Conservation (phyloP, 2,113 vertebrate genomes). For the Nycticebus coucang region DNA sequence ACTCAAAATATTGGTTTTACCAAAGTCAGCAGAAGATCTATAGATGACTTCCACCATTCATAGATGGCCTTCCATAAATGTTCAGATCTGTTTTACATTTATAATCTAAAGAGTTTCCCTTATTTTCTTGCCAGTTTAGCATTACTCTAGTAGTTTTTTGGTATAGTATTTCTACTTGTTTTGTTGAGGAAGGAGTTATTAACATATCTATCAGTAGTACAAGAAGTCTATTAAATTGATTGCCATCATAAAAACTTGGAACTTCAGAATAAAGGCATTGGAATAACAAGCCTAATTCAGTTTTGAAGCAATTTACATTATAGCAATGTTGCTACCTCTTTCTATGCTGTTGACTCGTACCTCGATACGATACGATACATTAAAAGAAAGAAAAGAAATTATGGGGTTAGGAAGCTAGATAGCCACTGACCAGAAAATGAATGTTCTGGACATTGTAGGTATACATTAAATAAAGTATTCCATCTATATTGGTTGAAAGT, state of each 20-base stretch:
- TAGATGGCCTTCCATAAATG: background rate
- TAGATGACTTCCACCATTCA: background rate
- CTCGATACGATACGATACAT: background rate
- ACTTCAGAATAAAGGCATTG: background rate
- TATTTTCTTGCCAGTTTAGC: background rate
- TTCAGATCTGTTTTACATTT: background rate
- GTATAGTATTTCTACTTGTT: background rate
- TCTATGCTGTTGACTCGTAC: background rate
- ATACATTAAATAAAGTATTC: background rate
- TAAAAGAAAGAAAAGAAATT: constrained; percentile 24
- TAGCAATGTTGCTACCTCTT: background rate
- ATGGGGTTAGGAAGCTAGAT: background rate
- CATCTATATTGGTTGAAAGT: background rate
- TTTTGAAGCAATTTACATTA: background rate
- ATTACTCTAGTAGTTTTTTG: background rate
- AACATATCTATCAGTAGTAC: background rate
- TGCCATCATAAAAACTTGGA: background rate
- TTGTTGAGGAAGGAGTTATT: background rate
- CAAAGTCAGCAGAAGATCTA: background rate
- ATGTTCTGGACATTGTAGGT: background rate
- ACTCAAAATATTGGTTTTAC: background rate
- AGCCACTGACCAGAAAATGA: background rate
- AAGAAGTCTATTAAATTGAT: background rate
- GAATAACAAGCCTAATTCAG: background rate
- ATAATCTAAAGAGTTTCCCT: background rate